phyloP scores from a whole-genome alignment of 2,888 invertebrate genomes.

The Harpagoxenus sublaevis region DNA sequence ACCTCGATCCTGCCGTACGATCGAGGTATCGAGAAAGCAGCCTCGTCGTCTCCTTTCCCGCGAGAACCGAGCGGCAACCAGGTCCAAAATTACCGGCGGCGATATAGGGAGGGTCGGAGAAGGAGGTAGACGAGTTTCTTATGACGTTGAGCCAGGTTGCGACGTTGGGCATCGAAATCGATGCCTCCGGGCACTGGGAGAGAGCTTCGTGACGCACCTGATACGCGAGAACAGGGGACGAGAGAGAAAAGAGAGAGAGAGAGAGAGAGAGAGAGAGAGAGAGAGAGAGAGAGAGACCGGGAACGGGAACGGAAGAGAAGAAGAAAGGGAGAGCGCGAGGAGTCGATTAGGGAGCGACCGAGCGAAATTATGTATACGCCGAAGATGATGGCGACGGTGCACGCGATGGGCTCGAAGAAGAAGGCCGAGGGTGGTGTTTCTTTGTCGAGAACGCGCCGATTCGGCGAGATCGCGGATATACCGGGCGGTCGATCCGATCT shows the following conservation, averaged over 20 bases:
- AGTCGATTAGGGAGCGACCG: conserved; percentile 74
- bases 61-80: conserved; percentile 53
- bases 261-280: conserved; percentile 47
- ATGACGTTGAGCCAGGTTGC: conserved; percentile 47
- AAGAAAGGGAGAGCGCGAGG: conserved; percentile 35
- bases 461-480: conserved; percentile 55
- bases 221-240: conserved; percentile 55
- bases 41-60: conserved; percentile 36
- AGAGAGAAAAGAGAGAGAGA: conserved; percentile 36
- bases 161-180: conserved; percentile 68
- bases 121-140: conserved; percentile 39
- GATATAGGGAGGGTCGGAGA: not conserved
- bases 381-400: conserved; percentile 76
- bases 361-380: conserved; percentile 77
- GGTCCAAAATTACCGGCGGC: conserved; percentile 62
- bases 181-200: conserved; percentile 67
- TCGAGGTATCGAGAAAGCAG: conserved; percentile 58
- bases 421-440: conserved; percentile 47
- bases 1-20: conserved; percentile 61
- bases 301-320: conserved; percentile 28
- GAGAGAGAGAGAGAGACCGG: conserved; percentile 54
- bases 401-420: conserved; percentile 70
- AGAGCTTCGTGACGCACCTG: conserved; percentile 76
- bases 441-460: conserved; percentile 46
- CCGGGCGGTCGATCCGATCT: conserved; percentile 45